Conservation (phyloP, 2,797 vertebrate species). For the Telmatherina bonti region DNA sequence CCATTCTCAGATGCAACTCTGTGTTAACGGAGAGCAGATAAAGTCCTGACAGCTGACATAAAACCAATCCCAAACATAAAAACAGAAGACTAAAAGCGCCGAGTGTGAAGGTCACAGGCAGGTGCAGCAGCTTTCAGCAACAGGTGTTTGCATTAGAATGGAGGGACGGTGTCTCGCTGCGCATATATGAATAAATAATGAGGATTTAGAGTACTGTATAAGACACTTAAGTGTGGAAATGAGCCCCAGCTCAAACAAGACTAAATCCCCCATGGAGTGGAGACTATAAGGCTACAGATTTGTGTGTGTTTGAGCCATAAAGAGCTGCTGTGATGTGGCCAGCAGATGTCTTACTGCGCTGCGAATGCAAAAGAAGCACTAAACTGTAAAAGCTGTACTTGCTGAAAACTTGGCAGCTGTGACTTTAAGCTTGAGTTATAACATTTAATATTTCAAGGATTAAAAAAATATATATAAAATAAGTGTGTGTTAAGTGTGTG, state of each 20-base stretch:
- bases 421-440: slow-evolving; percentile 20
- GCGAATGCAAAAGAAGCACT: slow-evolving; percentile 8
- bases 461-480: slow-evolving; percentile 25
- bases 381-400: slow-evolving; percentile 14
- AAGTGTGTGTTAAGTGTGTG: background rate
- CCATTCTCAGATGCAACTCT: slow-evolving; percentile 41
- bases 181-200: slow-evolving; percentile 64
- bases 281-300: background rate
- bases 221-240: slow-evolving; percentile 48
- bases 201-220: slow-evolving; percentile 24
- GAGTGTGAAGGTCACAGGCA: slow-evolving; percentile 43
- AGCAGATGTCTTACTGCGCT: background rate
- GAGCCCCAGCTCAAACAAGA: slow-evolving; percentile 43
- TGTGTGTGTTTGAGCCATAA: slow-evolving; percentile 25
- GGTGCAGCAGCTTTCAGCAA: slow-evolving; percentile 41
- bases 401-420: slow-evolving; percentile 20
- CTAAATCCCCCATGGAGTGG: slow-evolving; percentile 39
- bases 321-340: slow-evolving; percentile 20
- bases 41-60: slow-evolving; percentile 6
- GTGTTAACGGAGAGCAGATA: slow-evolving; percentile 15
- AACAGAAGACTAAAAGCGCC: background rate
- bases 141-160: slow-evolving; percentile 62
- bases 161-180: slow-evolving; percentile 31
- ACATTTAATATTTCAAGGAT: slow-evolving; percentile 31
- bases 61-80: background rate